Evolutionary conservation across 1,140 invertebrate species (phyloP).

Genomic region (Penaeus indicus): DNA sequence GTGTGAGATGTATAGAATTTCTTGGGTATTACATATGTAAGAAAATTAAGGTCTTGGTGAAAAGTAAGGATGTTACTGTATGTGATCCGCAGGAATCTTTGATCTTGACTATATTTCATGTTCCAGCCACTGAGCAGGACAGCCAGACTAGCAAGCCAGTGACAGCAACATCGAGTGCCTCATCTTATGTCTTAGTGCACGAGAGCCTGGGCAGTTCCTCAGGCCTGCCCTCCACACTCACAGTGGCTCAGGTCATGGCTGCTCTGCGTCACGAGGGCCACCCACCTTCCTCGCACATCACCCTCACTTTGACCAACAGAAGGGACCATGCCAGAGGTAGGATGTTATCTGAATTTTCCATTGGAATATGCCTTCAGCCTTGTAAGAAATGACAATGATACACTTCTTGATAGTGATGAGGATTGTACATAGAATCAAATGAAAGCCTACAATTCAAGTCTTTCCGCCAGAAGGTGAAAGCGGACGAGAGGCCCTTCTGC

Average conservation of each 20-base stretch:
- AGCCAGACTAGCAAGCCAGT: no score
- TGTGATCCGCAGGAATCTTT: no score
- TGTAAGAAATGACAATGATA: neutral
- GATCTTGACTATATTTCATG: no score
- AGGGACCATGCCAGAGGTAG: slow-evolving; percentile 46
- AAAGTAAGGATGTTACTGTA: no score
- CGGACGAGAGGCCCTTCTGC: slow-evolving; percentile 39
- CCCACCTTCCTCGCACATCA: slow-evolving; percentile 43
- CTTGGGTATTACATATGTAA: no score
- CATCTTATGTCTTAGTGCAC: slow-evolving; percentile 49
- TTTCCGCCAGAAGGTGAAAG: slow-evolving; percentile 45
- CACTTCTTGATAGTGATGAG: neutral
- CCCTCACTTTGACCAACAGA: slow-evolving; percentile 49
- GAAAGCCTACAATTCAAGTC: neutral
- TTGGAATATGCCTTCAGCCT: neutral
- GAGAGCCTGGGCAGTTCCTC: slow-evolving; percentile 45
- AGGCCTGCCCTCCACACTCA: slow-evolving; percentile 46
- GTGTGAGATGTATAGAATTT: no score
- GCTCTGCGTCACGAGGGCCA: slow-evolving; percentile 56
- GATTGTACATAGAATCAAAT: no score
- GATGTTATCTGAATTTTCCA: neutral
- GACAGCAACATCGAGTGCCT: slow-evolving; percentile 5
- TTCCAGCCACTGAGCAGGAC: no score
- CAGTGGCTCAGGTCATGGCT: slow-evolving; percentile 59
- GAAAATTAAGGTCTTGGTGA: no score